phyloP scores from a whole-genome alignment of 1,140 invertebrate genomes.

The Drosophila burlai region DNA sequence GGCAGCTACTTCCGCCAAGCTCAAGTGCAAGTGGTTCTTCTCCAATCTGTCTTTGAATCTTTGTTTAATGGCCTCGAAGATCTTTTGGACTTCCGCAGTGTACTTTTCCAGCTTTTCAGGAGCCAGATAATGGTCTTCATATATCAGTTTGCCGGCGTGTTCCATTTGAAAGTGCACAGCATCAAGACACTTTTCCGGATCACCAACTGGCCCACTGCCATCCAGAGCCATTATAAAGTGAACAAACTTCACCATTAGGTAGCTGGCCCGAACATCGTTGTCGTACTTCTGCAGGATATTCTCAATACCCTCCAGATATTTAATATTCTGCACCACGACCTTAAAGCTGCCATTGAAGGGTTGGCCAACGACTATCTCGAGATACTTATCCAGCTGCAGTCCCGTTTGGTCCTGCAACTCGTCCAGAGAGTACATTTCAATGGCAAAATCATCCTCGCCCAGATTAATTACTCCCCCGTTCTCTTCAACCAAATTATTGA shows the following conservation, averaged over 20 bases:
- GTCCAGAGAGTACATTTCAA: background rate
- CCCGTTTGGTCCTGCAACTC: background rate
- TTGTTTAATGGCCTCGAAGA: conserved; percentile 2
- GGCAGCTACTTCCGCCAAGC: background rate
- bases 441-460: background rate
- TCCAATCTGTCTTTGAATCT: background rate
- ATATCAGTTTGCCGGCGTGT: background rate
- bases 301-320: background rate
- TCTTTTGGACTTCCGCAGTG: background rate
- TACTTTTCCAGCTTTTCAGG: background rate
- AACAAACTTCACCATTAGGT: conserved; percentile 8
- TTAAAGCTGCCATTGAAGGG: background rate
- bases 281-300: background rate
- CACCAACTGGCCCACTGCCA: background rate
- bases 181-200: background rate
- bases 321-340: background rate
- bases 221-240: conserved; percentile 2
- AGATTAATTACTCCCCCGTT: background rate
- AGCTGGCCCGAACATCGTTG: background rate
- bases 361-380: background rate
- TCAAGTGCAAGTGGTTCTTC: background rate
- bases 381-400: background rate
- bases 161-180: conserved; percentile 4
- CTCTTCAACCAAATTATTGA: background rate
- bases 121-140: background rate